These are phyloP conservation scores for Larimichthys crocea DNA, from an alignment of 2,113 vertebrate genomes.

Conservation along the genomic window DNA sequence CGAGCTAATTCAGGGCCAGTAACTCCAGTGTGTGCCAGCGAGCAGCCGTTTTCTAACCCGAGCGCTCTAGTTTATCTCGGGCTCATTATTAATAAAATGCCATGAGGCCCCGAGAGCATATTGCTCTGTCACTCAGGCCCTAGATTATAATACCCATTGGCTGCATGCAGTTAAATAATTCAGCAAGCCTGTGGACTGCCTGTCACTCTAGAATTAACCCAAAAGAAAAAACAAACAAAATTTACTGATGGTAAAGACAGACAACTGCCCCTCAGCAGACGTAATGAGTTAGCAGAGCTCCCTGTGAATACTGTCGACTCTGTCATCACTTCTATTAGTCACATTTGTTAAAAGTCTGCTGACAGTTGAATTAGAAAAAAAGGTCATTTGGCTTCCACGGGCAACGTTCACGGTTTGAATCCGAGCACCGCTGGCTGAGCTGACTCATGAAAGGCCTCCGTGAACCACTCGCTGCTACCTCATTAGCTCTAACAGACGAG, in stretches of 20 bases:
- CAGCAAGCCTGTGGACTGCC: conserved; percentile 61
- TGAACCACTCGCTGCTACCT: conserved; percentile 48
- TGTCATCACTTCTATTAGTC: conserved; percentile 24
- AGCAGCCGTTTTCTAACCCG: conserved; percentile 29
- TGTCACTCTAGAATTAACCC: conserved; percentile 58
- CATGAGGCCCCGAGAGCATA: conserved; percentile 58
- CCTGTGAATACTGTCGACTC: conserved; percentile 28
- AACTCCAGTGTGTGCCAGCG: background rate
- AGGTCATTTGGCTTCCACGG: conserved; percentile 30
- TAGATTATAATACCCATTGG: conserved; percentile 67
- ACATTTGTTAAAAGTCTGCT: conserved; percentile 36
- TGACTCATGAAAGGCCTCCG: conserved; percentile 51
- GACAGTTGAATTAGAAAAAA: conserved; percentile 35
- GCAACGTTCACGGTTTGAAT: conserved; percentile 34
- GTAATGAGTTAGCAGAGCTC: conserved; percentile 26
- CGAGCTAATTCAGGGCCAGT: background rate
- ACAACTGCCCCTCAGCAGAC: conserved; percentile 36
- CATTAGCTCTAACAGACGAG: conserved; percentile 47
- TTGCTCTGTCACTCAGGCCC: conserved; percentile 55
- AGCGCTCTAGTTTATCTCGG: conserved; percentile 39
- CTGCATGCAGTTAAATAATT: conserved; percentile 75
- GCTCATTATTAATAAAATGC: conserved; percentile 70
- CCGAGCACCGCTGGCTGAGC: conserved; percentile 22
- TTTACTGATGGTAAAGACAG: conserved; percentile 19
- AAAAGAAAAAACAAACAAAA: conserved; percentile 39